A percentile compares a stretch with the other conserved stretches of the same genome.
phyloP scores from a whole-genome alignment of 2,888 invertebrate species.

The Dromius quadrimaculatus region DNA sequence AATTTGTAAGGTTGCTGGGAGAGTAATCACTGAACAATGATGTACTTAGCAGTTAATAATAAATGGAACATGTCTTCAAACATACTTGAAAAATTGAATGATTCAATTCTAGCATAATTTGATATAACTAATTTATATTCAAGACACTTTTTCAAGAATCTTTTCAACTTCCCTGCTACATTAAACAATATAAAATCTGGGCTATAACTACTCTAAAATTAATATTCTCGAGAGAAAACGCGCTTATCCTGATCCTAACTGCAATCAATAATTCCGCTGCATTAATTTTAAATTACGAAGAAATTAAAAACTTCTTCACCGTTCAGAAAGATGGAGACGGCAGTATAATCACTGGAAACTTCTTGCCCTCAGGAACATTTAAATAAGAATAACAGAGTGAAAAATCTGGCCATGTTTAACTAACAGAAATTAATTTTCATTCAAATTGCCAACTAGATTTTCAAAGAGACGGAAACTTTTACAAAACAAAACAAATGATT shows the following conservation, averaged over 20 bases:
- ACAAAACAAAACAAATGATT: background rate
- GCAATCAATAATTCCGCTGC: conserved; percentile 29
- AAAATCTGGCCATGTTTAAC: conserved; percentile 20
- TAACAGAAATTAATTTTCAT: conserved; percentile 32
- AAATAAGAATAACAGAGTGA: background rate
- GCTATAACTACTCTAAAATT: conserved; percentile 9
- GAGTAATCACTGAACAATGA: too few relatives aligned
- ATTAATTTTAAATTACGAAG: conserved; percentile 40
- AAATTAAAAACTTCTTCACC: conserved; percentile 27
- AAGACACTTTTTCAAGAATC: background rate
- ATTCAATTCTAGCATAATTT: too few relatives aligned
- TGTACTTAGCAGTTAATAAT: too few relatives aligned
- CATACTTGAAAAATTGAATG: too few relatives aligned
- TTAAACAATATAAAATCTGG: conserved; percentile 20
- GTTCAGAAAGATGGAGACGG: conserved; percentile 13
- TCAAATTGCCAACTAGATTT: conserved; percentile 14
- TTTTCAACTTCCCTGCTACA: conserved; percentile 7
- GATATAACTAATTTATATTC: background rate
- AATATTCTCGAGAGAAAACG: conserved; percentile 2
- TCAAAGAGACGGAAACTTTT: conserved; percentile 11
- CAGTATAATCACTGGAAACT: conserved; percentile 9
- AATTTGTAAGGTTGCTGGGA: too few relatives aligned
- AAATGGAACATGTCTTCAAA: too few relatives aligned
- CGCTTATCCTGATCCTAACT: conserved; percentile 19
- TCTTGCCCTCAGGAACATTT: conserved; percentile 12